Percentiles rank a stretch among this genome's conserved stretches.
Evolutionary conservation across 2,888 invertebrate genomes (phyloP).

Genomic region (Euzophera pinguis): DNA sequence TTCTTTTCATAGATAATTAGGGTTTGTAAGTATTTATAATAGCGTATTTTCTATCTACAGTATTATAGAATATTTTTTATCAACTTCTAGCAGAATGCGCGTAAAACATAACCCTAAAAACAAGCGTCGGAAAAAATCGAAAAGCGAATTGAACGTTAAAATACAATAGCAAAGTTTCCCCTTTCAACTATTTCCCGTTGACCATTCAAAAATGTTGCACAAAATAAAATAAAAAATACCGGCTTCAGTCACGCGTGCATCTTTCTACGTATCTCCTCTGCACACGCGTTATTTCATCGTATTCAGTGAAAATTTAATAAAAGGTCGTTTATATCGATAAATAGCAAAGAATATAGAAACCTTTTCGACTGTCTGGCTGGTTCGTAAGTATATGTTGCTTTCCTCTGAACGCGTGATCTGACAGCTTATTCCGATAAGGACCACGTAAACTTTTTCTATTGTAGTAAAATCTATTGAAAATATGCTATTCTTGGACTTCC

Average conservation of each 20-base stretch:
- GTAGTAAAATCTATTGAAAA: too few species aligned
- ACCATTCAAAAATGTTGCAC: slow-evolving; percentile 10
- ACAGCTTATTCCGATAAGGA: too few species aligned
- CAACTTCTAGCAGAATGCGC: not conserved
- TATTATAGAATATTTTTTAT: too few species aligned
- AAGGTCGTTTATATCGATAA: not conserved
- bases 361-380: not conserved
- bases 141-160: not conserved
- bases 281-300: slow-evolving; percentile 12
- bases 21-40: too few species aligned
- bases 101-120: not conserved
- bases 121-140: not conserved
- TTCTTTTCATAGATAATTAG: too few species aligned
- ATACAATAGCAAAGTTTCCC: slow-evolving; percentile 1
- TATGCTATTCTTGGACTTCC: too few species aligned
- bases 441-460: too few species aligned
- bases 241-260: slow-evolving; percentile 12
- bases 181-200: slow-evolving; percentile 1
- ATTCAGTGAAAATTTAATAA: not conserved
- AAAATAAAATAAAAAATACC: not conserved
- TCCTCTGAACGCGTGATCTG: too few species aligned
- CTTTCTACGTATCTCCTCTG: slow-evolving; percentile 9
- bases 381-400: too few species aligned
- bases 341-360: not conserved
- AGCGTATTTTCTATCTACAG: too few species aligned